These are phyloP conservation scores for Solenopsis fugax DNA, from an alignment of 1,140 invertebrate species.

Conservation along the genomic window DNA sequence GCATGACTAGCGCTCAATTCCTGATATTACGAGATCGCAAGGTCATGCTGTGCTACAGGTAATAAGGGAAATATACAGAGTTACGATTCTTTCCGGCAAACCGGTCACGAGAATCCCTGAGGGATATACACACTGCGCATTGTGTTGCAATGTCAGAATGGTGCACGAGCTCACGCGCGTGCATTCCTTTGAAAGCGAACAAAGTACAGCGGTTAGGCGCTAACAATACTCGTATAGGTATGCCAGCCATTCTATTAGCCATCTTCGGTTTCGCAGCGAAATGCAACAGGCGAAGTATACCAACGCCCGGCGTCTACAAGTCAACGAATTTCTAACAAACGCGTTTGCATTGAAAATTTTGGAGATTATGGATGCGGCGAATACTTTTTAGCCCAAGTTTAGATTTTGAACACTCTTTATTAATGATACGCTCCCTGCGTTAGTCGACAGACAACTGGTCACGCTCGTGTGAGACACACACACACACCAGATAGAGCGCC, in stretches of 20 bases:
- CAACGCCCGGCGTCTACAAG: slow-evolving; percentile 1
- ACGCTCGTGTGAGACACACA: too few relatives aligned
- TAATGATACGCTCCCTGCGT: too few relatives aligned
- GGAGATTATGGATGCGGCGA: too few relatives aligned
- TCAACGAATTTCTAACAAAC: slow-evolving; percentile 20
- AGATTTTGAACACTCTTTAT: too few relatives aligned
- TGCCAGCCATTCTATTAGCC: slow-evolving; percentile 66
- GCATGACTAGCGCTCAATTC: slow-evolving; percentile 52
- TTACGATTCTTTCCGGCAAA: slow-evolving; percentile 71
- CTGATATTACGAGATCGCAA: slow-evolving; percentile 69
- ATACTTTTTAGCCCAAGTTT: too few relatives aligned
- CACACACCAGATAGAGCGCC: too few relatives aligned
- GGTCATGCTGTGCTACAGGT: slow-evolving; percentile 65
- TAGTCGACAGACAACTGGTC: too few relatives aligned
- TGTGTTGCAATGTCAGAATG: slow-evolving; percentile 69
- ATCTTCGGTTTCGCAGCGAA: slow-evolving; percentile 26
- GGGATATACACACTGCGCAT: slow-evolving; percentile 62
- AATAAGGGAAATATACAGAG: slow-evolving; percentile 69
- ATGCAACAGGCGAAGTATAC: slow-evolving; percentile 24
- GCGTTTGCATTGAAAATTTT: background rate
- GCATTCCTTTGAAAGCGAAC: slow-evolving; percentile 71
- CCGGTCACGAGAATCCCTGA: slow-evolving; percentile 70
- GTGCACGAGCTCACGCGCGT: slow-evolving; percentile 36
- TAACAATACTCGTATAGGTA: slow-evolving; percentile 67
- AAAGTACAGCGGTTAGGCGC: slow-evolving; percentile 63